Evolutionary conservation across 2,797 vertebrate genomes (phyloP).

Genomic region (Trachops cirrhosus): DNA sequence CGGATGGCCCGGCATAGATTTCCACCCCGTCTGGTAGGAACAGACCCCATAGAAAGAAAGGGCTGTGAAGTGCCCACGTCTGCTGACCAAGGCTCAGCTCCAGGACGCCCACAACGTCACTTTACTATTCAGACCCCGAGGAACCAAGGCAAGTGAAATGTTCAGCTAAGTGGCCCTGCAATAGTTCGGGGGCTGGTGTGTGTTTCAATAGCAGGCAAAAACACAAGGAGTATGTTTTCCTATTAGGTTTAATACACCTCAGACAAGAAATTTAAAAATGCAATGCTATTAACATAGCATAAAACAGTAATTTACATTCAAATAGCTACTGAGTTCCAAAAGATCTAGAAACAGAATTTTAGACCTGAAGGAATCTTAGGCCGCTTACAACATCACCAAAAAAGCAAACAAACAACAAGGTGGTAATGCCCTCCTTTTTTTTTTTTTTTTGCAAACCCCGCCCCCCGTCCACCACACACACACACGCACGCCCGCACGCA

Average conservation of each 20-base stretch:
- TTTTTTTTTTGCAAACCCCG: background rate
- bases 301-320: background rate
- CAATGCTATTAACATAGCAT: background rate
- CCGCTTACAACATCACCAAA: background rate
- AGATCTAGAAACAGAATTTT: background rate
- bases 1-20: background rate
- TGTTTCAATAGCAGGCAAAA: background rate
- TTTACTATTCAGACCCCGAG: background rate
- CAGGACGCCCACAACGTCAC: background rate
- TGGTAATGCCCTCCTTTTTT: background rate
- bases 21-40: background rate
- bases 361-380: background rate
- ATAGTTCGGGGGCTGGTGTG: background rate
- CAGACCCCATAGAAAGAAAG: background rate
- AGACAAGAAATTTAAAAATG: background rate
- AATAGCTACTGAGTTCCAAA: background rate
- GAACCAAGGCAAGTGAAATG: background rate
- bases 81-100: background rate
- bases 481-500: rapidly evolving
- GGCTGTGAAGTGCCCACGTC: rapidly evolving
- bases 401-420: background rate
- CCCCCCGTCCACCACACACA: background rate
- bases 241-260: background rate
- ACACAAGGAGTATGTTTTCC: background rate
- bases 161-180: too few relatives aligned